A percentile compares a stretch with the other conserved stretches of the same genome.
phyloP scores from a whole-genome alignment of 1,140 invertebrate genomes.

The Drosophila jambulina region DNA sequence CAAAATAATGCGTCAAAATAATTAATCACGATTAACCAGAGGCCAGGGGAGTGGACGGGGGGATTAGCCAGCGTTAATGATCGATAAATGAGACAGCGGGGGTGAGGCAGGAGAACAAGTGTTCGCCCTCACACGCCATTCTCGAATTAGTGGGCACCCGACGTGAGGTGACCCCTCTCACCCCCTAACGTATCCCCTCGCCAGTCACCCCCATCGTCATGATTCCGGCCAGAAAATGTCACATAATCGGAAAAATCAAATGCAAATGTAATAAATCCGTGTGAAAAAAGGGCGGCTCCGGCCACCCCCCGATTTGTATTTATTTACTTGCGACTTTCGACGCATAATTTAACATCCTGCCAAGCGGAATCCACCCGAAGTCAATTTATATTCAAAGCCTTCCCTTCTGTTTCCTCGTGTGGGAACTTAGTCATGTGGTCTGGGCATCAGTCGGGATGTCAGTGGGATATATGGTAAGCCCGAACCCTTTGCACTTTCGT shows the following conservation, averaged over 20 bases:
- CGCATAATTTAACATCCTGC: conserved; percentile 68
- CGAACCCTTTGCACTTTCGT: conserved; percentile 37
- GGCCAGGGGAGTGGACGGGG: conserved; percentile 22
- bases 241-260: conserved; percentile 67
- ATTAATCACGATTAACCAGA: conserved; percentile 80
- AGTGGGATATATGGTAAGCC: background rate
- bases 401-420: conserved; percentile 30
- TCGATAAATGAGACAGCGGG: conserved; percentile 71
- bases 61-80: conserved; percentile 62
- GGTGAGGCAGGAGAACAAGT: conserved; percentile 59
- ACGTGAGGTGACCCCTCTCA: background rate
- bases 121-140: conserved; percentile 75
- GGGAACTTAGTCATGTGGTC: conserved; percentile 65
- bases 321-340: conserved; percentile 69
- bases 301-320: conserved; percentile 48
- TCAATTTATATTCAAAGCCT: conserved; percentile 70
- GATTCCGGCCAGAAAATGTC: conserved; percentile 59
- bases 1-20: conserved; percentile 81
- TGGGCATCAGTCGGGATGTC: conserved; percentile 19
- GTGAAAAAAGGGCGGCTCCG: conserved; percentile 40
- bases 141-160: conserved; percentile 63
- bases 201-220: conserved; percentile 47
- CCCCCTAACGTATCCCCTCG: conserved; percentile 16
- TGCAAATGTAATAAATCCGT: conserved; percentile 75
- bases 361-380: conserved; percentile 53